phyloP scores from a whole-genome alignment of 2,797 vertebrate genomes.

The Loris lydekkerianus region DNA sequence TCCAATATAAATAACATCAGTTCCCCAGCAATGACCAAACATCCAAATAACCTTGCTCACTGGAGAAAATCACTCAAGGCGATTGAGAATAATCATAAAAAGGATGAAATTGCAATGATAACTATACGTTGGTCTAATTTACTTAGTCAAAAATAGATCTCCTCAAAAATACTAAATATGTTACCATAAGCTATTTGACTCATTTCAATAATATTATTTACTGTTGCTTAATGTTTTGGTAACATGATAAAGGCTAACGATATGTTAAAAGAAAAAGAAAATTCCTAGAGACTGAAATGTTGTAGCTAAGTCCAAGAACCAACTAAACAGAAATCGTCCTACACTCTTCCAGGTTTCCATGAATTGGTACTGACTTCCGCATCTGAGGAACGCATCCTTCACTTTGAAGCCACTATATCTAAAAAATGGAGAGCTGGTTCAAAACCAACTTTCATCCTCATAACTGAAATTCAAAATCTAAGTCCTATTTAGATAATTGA shows the following conservation, averaged over 20 bases:
- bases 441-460: conserved; percentile 40
- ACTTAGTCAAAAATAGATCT: conserved; percentile 23
- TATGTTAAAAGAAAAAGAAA: not conserved
- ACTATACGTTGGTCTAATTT: not conserved
- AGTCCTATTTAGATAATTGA: not conserved
- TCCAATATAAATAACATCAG: not conserved
- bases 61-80: not conserved
- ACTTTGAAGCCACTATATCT: not conserved
- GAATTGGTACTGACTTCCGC: not conserved
- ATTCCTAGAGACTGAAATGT: not conserved
- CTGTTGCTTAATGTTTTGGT: not conserved
- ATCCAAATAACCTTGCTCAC: not conserved
- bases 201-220: not conserved
- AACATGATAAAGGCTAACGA: not conserved
- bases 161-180: not conserved
- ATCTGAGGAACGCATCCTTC: not conserved
- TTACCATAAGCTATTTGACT: not conserved
- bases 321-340: not conserved
- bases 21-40: not conserved
- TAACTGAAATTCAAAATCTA: conserved; percentile 34
- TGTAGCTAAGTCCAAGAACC: not conserved
- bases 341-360: not conserved
- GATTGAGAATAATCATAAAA: not conserved
- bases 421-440: not conserved
- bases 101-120: not conserved